Evolutionary conservation across 2,797 vertebrate species (phyloP).

Genomic region (Petrocephalus schoutedeni): DNA sequence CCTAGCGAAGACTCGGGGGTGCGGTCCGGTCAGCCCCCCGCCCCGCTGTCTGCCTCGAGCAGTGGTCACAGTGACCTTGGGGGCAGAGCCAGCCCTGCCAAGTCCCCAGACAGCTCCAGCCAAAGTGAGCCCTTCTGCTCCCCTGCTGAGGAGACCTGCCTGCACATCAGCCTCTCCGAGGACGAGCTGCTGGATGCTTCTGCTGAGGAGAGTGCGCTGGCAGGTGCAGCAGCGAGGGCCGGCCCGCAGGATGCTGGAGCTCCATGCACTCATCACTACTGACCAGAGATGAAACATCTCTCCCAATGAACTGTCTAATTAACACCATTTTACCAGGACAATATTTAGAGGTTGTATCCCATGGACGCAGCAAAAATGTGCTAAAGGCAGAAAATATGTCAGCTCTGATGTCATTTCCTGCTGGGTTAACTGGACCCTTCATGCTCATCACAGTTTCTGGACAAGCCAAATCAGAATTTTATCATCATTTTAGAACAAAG

Average conservation of each 20-base stretch:
- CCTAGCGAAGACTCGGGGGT: conserved; percentile 67
- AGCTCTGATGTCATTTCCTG: neutral
- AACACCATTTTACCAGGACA: neutral
- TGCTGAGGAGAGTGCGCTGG: conserved; percentile 53
- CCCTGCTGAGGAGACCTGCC: conserved; percentile 65
- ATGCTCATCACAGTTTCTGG: neutral
- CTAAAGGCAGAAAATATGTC: neutral
- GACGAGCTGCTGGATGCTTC: conserved; percentile 67
- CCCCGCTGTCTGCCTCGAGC: conserved; percentile 57
- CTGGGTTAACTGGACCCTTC: neutral
- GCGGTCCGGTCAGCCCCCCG: conserved; percentile 49
- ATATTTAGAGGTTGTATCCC: neutral
- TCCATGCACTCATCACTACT: neutral
- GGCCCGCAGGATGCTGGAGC: neutral
- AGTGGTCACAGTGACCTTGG: conserved; percentile 54
- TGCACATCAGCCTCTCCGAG: conserved; percentile 83
- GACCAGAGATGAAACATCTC: neutral
- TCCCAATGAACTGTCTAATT: neutral
- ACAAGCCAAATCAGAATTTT: neutral
- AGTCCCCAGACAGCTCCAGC: conserved; percentile 37
- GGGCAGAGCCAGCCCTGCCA: conserved; percentile 36
- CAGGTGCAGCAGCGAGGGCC: neutral
- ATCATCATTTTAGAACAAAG: neutral
- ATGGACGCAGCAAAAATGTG: neutral
- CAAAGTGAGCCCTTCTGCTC: conserved; percentile 51